These are phyloP conservation scores for Lydus trimaculatus DNA, from an alignment of 2,888 invertebrate genomes.

Conservation along the genomic window DNA sequence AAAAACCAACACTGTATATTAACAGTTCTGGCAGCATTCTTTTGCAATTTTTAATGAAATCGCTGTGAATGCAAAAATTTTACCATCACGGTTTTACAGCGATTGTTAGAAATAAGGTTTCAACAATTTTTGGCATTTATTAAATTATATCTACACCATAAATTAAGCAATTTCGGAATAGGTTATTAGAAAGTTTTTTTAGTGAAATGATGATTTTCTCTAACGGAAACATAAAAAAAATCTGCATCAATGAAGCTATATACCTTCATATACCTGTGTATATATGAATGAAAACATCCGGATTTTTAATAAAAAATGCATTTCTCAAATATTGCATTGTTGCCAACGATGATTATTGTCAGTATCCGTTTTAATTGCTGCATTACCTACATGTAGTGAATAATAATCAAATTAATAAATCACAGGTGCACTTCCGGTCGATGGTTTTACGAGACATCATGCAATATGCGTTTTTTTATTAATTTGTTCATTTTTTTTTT, in stretches of 20 bases:
- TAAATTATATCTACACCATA: too few species aligned
- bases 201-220: too few species aligned
- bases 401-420: slow-evolving; percentile 53
- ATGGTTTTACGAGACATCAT: slow-evolving; percentile 37
- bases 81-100: too few species aligned
- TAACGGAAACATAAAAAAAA: neutral
- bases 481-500: neutral
- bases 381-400: slow-evolving; percentile 38
- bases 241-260: neutral
- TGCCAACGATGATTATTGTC: slow-evolving; percentile 1
- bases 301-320: neutral
- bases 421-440: slow-evolving; percentile 52
- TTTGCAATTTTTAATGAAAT: too few species aligned
- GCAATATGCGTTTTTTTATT: slow-evolving; percentile 30
- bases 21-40: too few species aligned
- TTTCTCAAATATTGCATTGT: neutral
- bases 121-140: too few species aligned
- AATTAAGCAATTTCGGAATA: too few species aligned
- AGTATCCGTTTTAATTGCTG: slow-evolving; percentile 47
- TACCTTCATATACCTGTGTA: too few species aligned
- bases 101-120: too few species aligned
- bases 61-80: too few species aligned
- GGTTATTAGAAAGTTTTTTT: too few species aligned
- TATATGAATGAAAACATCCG: neutral
- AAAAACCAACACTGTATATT: too few species aligned